Evolutionary conservation across 2,797 vertebrate species (phyloP).

Genomic region (Leptoclinus maculatus): DNA sequence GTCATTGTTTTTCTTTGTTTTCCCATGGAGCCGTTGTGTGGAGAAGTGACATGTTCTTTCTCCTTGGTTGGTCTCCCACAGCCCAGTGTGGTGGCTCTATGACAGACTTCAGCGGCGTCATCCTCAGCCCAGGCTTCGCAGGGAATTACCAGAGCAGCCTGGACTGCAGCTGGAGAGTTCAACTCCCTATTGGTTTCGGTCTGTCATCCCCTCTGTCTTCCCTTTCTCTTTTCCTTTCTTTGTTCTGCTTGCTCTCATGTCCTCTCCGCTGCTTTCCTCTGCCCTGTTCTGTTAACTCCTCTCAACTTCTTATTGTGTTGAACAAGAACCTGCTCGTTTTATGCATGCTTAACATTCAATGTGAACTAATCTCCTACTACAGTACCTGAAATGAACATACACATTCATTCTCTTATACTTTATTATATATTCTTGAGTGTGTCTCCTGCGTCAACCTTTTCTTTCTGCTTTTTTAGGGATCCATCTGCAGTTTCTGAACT

Average conservation of each 20-base stretch:
- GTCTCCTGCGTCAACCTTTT: conserved; percentile 11
- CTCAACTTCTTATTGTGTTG: neutral
- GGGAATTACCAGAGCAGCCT: conserved; percentile 98
- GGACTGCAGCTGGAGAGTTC: conserved; percentile 96
- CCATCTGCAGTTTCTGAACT: conserved; percentile 97
- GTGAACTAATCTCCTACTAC: neutral
- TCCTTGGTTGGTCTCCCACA: conserved; percentile 78
- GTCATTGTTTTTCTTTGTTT: conserved; percentile 52
- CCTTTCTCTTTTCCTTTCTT: neutral
- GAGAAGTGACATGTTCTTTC: conserved; percentile 69
- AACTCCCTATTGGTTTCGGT: conserved; percentile 95
- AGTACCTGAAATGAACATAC: neutral
- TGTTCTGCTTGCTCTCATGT: conserved; percentile 11
- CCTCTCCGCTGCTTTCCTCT: conserved; percentile 13
- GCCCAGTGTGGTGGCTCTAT: conserved; percentile 94
- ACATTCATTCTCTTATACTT: conserved; percentile 1
- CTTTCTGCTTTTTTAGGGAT: conserved; percentile 85
- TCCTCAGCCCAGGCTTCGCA: conserved; percentile 97
- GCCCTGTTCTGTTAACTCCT: neutral
- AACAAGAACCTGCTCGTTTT: neutral
- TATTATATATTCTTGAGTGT: neutral
- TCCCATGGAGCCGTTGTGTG: conserved; percentile 28
- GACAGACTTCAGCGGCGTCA: conserved; percentile 94
- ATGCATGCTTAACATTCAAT: neutral
- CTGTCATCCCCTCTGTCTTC: conserved; percentile 61